These are phyloP conservation scores for Anhinga rufa DNA, from an alignment of 2,113 vertebrate species.

Conservation along the genomic window DNA sequence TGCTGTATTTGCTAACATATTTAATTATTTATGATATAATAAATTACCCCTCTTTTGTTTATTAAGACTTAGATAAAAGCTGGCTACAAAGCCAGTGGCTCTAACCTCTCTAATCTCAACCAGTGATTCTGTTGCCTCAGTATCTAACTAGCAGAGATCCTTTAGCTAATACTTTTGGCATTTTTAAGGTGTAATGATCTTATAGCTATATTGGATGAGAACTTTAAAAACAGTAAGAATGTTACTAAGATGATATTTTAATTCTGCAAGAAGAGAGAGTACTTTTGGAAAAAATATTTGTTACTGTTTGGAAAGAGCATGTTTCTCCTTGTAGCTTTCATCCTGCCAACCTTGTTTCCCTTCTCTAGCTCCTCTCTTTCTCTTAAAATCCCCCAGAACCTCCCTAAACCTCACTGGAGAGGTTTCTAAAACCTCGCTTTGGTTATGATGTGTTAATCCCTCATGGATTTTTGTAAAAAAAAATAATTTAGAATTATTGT, in stretches of 20 bases:
- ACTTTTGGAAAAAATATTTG: background rate
- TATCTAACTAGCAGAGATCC: background rate
- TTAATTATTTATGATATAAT: conserved; percentile 15
- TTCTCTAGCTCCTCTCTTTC: background rate
- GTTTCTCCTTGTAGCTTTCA: background rate
- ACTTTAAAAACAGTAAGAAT: background rate
- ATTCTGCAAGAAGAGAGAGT: background rate
- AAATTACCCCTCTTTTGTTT: conserved; percentile 36
- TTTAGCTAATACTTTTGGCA: background rate
- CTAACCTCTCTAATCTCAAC: conserved; percentile 42
- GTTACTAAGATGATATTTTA: background rate
- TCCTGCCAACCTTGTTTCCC: background rate
- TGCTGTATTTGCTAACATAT: background rate
- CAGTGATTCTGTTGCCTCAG: background rate
- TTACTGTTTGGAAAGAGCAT: background rate
- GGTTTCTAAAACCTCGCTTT: background rate
- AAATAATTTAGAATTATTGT: background rate
- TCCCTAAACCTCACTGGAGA: background rate
- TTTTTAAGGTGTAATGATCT: background rate
- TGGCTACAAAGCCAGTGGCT: background rate
- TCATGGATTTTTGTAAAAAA: background rate
- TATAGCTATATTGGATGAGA: background rate
- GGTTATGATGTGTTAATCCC: background rate
- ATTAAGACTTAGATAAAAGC: conserved; percentile 30
- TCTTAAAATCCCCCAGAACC: background rate